Base-by-base conservation (phyloP, 2,888 invertebrate genomes). In the Drosophila kambysellisi region DNA sequence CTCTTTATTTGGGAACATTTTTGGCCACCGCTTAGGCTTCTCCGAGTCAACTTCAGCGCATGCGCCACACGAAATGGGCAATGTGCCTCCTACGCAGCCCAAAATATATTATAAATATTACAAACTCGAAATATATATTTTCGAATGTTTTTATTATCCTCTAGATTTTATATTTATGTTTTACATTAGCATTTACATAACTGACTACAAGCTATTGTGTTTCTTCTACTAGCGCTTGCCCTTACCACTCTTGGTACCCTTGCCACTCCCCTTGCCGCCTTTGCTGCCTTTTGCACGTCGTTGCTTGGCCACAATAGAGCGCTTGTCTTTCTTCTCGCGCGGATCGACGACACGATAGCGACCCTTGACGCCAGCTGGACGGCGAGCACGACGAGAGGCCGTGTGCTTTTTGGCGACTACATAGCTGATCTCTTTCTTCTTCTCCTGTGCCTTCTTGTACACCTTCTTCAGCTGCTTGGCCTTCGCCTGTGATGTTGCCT, bases 301-400 rank as follows among this genome's bases (percentile, higher is more conserved):
- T 43, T 81, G 72, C 50, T 92, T 92, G 5, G 89, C 92, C 4
- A 76, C 79, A 41, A 90, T 94, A 0, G 96, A 95, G 73, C 96
- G 94, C 89, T 96, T 94, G 92, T 99, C 99, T 93, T 99, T 99
- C 94, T 99, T 99, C 96, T 99, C 96, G 81, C 99, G 94, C 2
- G 97, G 96, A 95, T 99, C 99, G 7, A 99, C 99, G n/a, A 99
- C 96, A 93, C 96, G 98, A 93, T 97, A 99, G 39, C 95, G 96
- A 61, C 99, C 99, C 93, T 98, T 98, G 30, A 98, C 96, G 50
- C 98, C 98, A 0, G 95, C 93, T 9, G 99, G 99, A 79, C 98
- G 94, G 59, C 95, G 94, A 70, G 96, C 95, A 61, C 96, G 94
- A 91, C 97, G 97, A 0, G 96, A 95, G 0, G 96, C 95, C 76